Percentiles rank a stretch among this genome's conserved stretches.
These are phyloP conservation scores for Augiades crinisus DNA, from an alignment of 2,888 invertebrate genomes.

Conservation along the genomic window DNA sequence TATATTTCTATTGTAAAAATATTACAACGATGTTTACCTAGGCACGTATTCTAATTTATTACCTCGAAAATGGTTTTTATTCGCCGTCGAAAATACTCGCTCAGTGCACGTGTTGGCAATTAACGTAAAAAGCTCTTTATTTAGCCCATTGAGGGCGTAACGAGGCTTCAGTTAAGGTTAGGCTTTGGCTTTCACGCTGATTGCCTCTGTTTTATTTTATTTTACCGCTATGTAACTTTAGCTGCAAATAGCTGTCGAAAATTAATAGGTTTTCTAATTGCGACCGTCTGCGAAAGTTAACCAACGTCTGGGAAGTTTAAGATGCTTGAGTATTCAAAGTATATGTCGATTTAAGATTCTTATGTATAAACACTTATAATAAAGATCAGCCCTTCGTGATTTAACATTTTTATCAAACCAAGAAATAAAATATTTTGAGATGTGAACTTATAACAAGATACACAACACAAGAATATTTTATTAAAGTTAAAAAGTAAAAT, in stretches of 20 bases:
- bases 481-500: no score
- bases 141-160: slow-evolving; percentile 43
- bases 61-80: slow-evolving; percentile 17
- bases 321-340: not conserved
- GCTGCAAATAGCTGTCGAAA: slow-evolving; percentile 14
- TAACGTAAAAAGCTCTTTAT: slow-evolving; percentile 47
- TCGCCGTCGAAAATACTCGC: slow-evolving; percentile 21
- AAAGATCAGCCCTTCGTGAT: no score
- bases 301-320: not conserved
- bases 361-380: no score
- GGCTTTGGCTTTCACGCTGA: slow-evolving; percentile 64
- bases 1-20: no score
- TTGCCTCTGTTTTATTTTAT: slow-evolving; percentile 43
- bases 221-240: slow-evolving; percentile 11
- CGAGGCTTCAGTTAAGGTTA: slow-evolving; percentile 46
- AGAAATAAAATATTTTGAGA: no score
- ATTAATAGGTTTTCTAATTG: slow-evolving; percentile 4
- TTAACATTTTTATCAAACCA: no score
- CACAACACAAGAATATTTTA: no score
- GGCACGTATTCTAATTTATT: slow-evolving; percentile 9
- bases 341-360: no score
- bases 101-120: slow-evolving; percentile 38
- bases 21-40: no score
- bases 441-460: no score
- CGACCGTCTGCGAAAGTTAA: not conserved